Conservation (phyloP, 2,888 invertebrate genomes). For the Yponomeuta malinellus region DNA sequence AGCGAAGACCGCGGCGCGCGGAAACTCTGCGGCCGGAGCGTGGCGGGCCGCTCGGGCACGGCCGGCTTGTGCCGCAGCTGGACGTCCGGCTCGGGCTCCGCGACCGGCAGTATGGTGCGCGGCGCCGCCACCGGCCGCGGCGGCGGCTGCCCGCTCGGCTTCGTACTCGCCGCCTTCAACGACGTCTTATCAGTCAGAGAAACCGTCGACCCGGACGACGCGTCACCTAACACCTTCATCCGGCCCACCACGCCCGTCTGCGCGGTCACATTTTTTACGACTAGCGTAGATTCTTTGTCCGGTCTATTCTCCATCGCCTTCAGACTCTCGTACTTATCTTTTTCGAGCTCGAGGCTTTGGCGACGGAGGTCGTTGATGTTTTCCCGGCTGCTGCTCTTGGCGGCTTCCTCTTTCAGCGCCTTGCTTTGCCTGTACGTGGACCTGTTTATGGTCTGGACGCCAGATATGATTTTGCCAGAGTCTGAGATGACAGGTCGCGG, state of each 20-base stretch:
- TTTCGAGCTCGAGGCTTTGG: conserved; percentile 74
- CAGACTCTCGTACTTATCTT: conserved; percentile 54
- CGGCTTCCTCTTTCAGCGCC: conserved; percentile 64
- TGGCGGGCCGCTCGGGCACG: conserved; percentile 86
- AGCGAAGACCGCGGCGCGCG: conserved; percentile 51
- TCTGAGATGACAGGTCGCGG: conserved; percentile 76
- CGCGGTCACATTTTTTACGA: conserved; percentile 58
- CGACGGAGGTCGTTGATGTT: conserved; percentile 60
- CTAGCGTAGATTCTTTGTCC: conserved; percentile 41
- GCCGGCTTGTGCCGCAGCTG: conserved; percentile 83
- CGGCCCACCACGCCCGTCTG: conserved; percentile 61
- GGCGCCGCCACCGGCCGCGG: conserved; percentile 68
- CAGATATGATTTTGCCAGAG: conserved; percentile 63
- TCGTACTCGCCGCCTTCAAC: conserved; percentile 34
- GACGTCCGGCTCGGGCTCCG: conserved; percentile 49
- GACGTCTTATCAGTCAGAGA: conserved; percentile 37
- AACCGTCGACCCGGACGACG: conserved; percentile 48
- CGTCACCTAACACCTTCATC: conserved; percentile 56
- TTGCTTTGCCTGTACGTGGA: conserved; percentile 72
- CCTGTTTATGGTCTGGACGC: conserved; percentile 77
- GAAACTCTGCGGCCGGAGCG: conserved; percentile 77
- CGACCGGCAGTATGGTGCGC: conserved; percentile 47
- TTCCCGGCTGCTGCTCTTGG: conserved; percentile 56
- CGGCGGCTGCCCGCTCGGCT: conserved; percentile 74
- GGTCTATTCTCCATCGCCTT: conserved; percentile 31